phyloP scores from a whole-genome alignment of 2,888 invertebrate genomes.

The Lithophane socia region DNA sequence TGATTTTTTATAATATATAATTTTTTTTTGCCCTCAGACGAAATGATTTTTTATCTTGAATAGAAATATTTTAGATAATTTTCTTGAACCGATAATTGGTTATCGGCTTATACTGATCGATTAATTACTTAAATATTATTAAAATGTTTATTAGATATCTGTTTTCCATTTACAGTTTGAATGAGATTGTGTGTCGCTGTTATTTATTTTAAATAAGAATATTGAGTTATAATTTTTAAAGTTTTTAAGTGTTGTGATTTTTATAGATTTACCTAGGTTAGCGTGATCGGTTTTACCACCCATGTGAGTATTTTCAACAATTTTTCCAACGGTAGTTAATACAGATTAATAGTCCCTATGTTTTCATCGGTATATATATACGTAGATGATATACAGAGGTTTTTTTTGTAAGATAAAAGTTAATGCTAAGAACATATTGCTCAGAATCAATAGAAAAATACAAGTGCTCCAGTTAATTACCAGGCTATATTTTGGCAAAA shows the following conservation, averaged over 20 bases:
- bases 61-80: constrained; percentile 60
- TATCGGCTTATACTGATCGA: constrained; percentile 65
- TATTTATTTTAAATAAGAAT: constrained; percentile 22
- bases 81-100: constrained; percentile 46
- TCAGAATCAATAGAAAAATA: too few species aligned
- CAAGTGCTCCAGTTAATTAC: too few species aligned
- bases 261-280: background rate
- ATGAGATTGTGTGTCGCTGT: constrained; percentile 45
- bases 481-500: too few species aligned
- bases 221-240: background rate
- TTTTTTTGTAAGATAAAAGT: background rate
- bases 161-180: constrained; percentile 19
- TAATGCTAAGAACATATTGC: background rate
- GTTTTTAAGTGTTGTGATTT: constrained; percentile 15
- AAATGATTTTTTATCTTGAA: constrained; percentile 48
- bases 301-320: constrained; percentile 27
- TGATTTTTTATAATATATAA: background rate
- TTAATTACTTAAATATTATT: constrained; percentile 52
- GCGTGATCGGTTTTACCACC: constrained; percentile 1
- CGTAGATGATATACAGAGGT: background rate
- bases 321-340: background rate
- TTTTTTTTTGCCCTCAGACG: background rate
- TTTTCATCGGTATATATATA: too few species aligned
- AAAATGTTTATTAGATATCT: constrained; percentile 11
- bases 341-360: too few species aligned